Base-by-base conservation (phyloP, 2,797 vertebrate genomes). In the Cuniculus paca region DNA sequence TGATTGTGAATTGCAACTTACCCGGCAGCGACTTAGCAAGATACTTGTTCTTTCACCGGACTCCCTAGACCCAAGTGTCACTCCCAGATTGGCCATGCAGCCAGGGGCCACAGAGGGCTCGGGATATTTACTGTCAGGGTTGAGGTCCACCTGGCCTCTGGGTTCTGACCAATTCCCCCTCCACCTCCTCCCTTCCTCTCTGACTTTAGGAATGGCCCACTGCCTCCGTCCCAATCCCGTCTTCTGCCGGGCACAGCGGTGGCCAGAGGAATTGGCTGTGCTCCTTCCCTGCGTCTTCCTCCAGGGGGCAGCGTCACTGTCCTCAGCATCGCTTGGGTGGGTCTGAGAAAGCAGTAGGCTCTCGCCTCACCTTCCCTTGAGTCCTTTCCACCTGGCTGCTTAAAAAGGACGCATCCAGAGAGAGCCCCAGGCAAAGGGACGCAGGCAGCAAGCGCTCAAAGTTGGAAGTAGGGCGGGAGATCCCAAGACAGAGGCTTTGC, bases 11-110 rank as follows among this genome's bases (percentile, higher is more conserved):
- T 70, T 45, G 63, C 19, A n/a, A n/a, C 34, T 17, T 14, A 2
- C 83, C 82, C 5, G 12, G n/a, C 2, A 42, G 52, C 1, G 14
- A 36, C 16, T 85, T 70, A 70, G 50, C 36, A 48, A 22, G 16
- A 54, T 72, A 65, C 56, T 22, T 45, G 36, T 94, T 65, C 58
- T 75, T 42, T 48, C 88, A 89, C 58, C 48, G 48, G 36, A 79
- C 58, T 31, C 1, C 6, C 14, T 4, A 9, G 50, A 34, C 36
- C 45, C 45, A 86, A 24, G 42, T 1, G 6, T 50, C 7, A 19
- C 13, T 65, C 48, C 52, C 58, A 80, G n/a, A 81, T 7, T 14
- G 26, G 54, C 39, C 28, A 36, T 28, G 17, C 4, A 63, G 52
- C 24, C 36, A n/a, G 74, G 75, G 70, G 36, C 34, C 20, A 50